Percentiles rank a stretch among this genome's conserved stretches.
Conservation (phyloP, 2,113 vertebrate genomes). For the Cyprinodon tularosa region DNA sequence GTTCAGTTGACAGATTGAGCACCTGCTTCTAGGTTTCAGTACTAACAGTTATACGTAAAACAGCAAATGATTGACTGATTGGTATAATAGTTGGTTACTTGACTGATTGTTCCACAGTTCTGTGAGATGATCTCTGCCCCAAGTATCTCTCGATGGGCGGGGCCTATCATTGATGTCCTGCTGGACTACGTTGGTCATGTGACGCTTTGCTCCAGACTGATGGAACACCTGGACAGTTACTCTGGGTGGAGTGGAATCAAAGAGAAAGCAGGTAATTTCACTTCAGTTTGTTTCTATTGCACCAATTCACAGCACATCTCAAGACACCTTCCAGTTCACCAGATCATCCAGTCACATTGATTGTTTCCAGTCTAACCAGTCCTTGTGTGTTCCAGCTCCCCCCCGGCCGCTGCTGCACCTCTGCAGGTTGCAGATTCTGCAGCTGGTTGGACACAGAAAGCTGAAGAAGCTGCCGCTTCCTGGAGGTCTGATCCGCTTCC, state of each 20-base stretch:
- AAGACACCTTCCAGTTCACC: no score
- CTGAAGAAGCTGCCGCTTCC: slow-evolving; percentile 86
- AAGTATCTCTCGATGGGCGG: slow-evolving; percentile 85
- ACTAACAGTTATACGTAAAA: no score
- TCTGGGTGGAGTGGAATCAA: slow-evolving; percentile 88
- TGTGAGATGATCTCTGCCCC: slow-evolving; percentile 91
- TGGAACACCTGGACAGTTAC: slow-evolving; percentile 91
- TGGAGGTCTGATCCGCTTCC: slow-evolving; percentile 83
- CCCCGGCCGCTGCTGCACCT: slow-evolving; percentile 89
- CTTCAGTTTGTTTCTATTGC: no score
- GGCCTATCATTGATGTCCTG: slow-evolving; percentile 91
- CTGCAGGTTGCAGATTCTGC: slow-evolving; percentile 86
- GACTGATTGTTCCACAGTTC: slow-evolving; percentile 80
- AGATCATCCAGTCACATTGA: background rate
- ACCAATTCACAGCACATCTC: no score
- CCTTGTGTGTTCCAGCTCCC: slow-evolving; percentile 73
- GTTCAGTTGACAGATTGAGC: no score
- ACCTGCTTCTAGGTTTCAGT: no score
- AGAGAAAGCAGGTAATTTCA: slow-evolving; percentile 85
- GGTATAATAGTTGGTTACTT: slow-evolving; percentile 15
- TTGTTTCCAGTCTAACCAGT: background rate
- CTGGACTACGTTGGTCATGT: slow-evolving; percentile 95
- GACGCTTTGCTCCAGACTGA: slow-evolving; percentile 88
- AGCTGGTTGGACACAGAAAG: slow-evolving; percentile 76
- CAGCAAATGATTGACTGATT: background rate